These are phyloP conservation scores for Drosophila bocki DNA, from an alignment of 1,140 invertebrate genomes.

Conservation along the genomic window DNA sequence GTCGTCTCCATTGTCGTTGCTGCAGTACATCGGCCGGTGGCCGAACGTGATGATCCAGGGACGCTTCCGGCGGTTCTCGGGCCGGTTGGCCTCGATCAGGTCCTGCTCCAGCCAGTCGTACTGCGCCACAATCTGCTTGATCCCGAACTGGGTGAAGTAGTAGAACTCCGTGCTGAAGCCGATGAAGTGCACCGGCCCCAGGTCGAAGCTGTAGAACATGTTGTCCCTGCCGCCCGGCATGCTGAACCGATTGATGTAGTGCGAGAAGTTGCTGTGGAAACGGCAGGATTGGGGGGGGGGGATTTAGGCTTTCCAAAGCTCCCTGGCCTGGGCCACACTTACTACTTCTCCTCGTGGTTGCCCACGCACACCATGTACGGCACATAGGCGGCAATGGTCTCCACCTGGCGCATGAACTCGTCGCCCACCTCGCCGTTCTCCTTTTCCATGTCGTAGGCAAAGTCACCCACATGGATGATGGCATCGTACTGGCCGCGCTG, in stretches of 20 bases:
- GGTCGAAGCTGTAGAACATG: slow-evolving; percentile 95
- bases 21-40: slow-evolving; percentile 99
- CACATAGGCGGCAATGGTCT: slow-evolving; percentile 93
- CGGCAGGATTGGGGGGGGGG: background rate
- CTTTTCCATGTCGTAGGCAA: slow-evolving; percentile 97
- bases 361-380: slow-evolving; percentile 97
- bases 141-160: slow-evolving; percentile 95
- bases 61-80: slow-evolving; percentile 88
- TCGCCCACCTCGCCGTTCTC: slow-evolving; percentile 92
- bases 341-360: slow-evolving; percentile 95
- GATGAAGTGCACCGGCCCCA: slow-evolving; percentile 96
- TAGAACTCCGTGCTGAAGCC: slow-evolving; percentile 97
- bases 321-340: slow-evolving; percentile 40
- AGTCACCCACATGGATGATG: slow-evolving; percentile 97
- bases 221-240: slow-evolving; percentile 93
- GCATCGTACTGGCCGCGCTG: slow-evolving; percentile 93
- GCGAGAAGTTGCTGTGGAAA: slow-evolving; percentile 93
- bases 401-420: slow-evolving; percentile 95
- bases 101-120: slow-evolving; percentile 96
- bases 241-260: slow-evolving; percentile 93
- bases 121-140: slow-evolving; percentile 93
- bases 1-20: slow-evolving; percentile 94
- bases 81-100: slow-evolving; percentile 88
- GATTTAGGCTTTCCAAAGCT: background rate
- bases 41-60: slow-evolving; percentile 98